These are phyloP conservation scores for Craterocephalus amniculus DNA, from an alignment of 2,797 vertebrate species.

Conservation along the genomic window DNA sequence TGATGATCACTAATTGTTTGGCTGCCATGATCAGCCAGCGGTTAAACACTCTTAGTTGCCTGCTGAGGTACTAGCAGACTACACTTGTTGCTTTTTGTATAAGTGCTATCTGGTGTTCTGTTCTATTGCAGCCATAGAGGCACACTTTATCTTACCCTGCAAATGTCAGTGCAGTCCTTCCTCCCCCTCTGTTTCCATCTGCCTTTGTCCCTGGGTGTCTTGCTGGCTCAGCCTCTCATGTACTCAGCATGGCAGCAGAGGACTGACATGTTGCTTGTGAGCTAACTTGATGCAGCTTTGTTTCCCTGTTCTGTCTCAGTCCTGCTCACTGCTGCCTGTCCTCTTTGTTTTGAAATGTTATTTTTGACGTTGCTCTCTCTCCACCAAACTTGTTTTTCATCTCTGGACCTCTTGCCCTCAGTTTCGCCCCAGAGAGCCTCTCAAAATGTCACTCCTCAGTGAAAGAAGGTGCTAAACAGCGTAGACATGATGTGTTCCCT, in stretches of 20 bases:
- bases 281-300: slow-evolving; percentile 13
- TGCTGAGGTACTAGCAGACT: no score
- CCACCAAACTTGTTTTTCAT: slow-evolving; percentile 44
- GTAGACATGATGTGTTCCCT: slow-evolving; percentile 48
- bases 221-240: slow-evolving; percentile 22
- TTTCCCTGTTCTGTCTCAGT: not conserved
- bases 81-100: not conserved
- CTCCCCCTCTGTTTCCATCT: not conserved
- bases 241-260: slow-evolving; percentile 30
- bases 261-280: slow-evolving; percentile 27
- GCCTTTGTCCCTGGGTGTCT: slow-evolving; percentile 10
- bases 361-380: slow-evolving; percentile 3
- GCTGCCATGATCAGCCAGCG: no score
- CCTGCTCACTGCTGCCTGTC: slow-evolving; percentile 12
- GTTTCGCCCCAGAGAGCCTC: slow-evolving; percentile 23
- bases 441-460: slow-evolving; percentile 66
- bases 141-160: slow-evolving; percentile 5
- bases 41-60: not conserved
- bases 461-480: slow-evolving; percentile 57
- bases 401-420: slow-evolving; percentile 45
- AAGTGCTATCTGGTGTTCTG: not conserved
- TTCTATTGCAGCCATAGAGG: slow-evolving; percentile 10
- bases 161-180: not conserved
- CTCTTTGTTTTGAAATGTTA: not conserved
- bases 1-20: no score